Evolutionary conservation across 2,113 vertebrate genomes (phyloP).

Genomic region (Lophotis ruficrista): DNA sequence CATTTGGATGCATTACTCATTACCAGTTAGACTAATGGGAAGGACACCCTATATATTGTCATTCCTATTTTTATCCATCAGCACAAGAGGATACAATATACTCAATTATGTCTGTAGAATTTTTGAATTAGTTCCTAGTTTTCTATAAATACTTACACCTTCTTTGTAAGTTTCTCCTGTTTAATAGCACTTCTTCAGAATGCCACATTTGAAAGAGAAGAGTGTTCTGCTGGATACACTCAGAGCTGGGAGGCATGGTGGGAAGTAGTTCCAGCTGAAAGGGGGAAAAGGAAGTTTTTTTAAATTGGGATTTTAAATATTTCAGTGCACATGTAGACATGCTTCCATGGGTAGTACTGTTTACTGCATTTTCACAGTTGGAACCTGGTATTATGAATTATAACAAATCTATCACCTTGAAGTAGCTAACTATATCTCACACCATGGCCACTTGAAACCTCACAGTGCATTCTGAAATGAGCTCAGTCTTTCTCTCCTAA

Average conservation of each 20-base stretch:
- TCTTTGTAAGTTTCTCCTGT: not conserved
- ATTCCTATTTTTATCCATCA: conserved; percentile 37
- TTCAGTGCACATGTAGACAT: not conserved
- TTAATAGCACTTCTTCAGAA: not conserved
- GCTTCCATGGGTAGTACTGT: not conserved
- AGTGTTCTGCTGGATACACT: not conserved
- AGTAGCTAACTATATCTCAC: not conserved
- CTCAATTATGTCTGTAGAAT: not conserved
- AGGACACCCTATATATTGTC: not conserved
- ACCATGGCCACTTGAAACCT: not conserved
- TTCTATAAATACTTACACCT: not conserved
- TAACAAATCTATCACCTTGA: not conserved
- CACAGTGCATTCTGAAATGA: not conserved
- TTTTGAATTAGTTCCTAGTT: not conserved
- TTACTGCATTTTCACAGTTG: not conserved
- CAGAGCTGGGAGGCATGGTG: not conserved
- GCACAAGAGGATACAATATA: not conserved
- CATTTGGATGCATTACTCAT: conserved; percentile 18
- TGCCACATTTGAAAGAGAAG: not conserved
- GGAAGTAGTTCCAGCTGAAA: conserved; percentile 5
- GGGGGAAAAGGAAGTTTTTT: not conserved
- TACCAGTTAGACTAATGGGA: not conserved
- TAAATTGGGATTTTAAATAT: conserved; percentile 12
- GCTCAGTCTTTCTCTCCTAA: not conserved
- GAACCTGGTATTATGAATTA: not conserved